Percentiles rank a stretch among this genome's conserved stretches.
These are phyloP conservation scores for Bubalus kerabau DNA, from an alignment of 2,113 vertebrate species.

Conservation along the genomic window DNA sequence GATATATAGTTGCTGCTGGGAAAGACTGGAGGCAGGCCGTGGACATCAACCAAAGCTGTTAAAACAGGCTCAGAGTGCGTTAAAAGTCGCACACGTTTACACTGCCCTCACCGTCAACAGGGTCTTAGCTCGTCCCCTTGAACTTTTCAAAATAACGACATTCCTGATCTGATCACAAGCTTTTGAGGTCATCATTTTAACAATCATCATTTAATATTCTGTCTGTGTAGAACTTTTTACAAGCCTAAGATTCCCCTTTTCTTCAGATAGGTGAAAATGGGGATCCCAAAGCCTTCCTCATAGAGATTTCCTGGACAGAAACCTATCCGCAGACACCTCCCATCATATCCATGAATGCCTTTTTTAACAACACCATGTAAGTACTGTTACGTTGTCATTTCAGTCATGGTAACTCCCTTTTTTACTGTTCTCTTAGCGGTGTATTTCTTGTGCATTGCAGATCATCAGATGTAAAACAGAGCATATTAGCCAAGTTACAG, in stretches of 20 bases:
- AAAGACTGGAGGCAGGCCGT: not conserved
- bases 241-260: slow-evolving; percentile 47
- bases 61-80: not conserved
- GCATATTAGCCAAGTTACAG: slow-evolving; percentile 88
- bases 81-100: not conserved
- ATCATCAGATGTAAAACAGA: slow-evolving; percentile 86
- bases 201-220: not conserved
- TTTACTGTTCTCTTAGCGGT: not conserved
- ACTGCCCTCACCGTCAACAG: too few relatives aligned
- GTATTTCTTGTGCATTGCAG: slow-evolving; percentile 73
- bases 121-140: not conserved
- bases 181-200: not conserved
- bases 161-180: not conserved
- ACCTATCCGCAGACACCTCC: slow-evolving; percentile 93
- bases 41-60: not conserved
- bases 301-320: slow-evolving; percentile 95
- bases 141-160: not conserved
- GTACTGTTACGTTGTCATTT: slow-evolving; percentile 41
- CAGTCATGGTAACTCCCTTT: not conserved
- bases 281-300: slow-evolving; percentile 92
- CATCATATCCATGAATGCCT: slow-evolving; percentile 91
- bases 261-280: slow-evolving; percentile 92
- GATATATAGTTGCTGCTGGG: not conserved
- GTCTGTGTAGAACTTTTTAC: not conserved
- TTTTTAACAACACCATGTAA: slow-evolving; percentile 98